Evolutionary conservation across 2,888 invertebrate genomes (phyloP).

Genomic region (Nemotelus pantherinus): DNA sequence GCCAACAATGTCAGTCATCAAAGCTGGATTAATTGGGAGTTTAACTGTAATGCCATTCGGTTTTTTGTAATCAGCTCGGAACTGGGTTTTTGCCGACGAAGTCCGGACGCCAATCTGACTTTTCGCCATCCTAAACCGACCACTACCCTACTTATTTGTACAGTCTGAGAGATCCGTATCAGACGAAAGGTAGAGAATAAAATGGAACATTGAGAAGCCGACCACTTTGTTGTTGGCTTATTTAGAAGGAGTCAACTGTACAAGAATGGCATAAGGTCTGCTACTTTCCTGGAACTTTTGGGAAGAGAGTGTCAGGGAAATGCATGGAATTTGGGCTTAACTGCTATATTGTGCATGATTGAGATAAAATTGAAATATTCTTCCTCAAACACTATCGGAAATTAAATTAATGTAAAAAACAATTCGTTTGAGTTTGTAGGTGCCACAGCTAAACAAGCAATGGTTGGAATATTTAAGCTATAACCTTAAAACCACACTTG

Average conservation of each 20-base stretch:
- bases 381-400: too few relatives aligned
- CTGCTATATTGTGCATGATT: too few relatives aligned
- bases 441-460: not conserved
- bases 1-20: constrained; percentile 52
- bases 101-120: not conserved
- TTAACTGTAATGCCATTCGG: constrained; percentile 51
- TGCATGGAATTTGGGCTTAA: not conserved
- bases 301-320: not conserved
- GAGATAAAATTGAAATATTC: too few relatives aligned
- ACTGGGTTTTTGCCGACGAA: not conserved
- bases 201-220: not conserved
- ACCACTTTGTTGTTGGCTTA: not conserved
- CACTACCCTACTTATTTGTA: not conserved
- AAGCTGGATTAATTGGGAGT: constrained; percentile 53
- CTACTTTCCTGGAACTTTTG: not conserved
- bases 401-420: not conserved
- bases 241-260: constrained; percentile 5
- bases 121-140: not conserved
- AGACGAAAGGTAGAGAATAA: too few relatives aligned
- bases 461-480: too few relatives aligned
- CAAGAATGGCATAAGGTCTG: not conserved
- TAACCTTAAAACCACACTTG: too few relatives aligned
- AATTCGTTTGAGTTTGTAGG: not conserved
- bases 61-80: constrained; percentile 33
- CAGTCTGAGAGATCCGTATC: not conserved